Evolutionary conservation across 2,113 vertebrate species (phyloP), one percentile per base, ranked within the genome.

Genomic region (Labrus mixtus): DNA sequence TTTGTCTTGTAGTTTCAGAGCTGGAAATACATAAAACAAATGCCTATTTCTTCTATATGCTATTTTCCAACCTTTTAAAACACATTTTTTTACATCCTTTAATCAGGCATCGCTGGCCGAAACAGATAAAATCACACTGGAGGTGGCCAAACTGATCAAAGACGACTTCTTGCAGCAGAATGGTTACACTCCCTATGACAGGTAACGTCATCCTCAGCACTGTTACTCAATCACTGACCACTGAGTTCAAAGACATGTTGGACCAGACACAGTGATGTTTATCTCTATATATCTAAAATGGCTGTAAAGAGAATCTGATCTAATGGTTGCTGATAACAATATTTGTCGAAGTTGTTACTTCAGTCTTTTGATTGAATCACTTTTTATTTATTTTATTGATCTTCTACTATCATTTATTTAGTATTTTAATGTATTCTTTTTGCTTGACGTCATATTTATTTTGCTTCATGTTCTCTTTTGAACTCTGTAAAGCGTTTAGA

Each of bases 81-180:
- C 39, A 13, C 0, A 5, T 55, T 25, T 11, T 25, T 36, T 45
- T 12, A 15, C 12, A 5, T 22, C 9, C 25, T 54, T 33, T 43
- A 11, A 33, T 80, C 86, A 99, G 97, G 97, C 97, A 60, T 99
- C 98, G 15, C 92, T 99, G 91, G 98, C 98, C 89, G 98, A 99
- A 95, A 96, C 96, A 0, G 98, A 99, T 92, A 99, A 99, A 94
- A 99, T 99, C 81, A 99, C 98, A 9, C 87, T 99, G 89, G 98
- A 99, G 85, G 98, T 99, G 80, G 98, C 98, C 85, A 99, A 98
- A 90, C 94, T 99, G 87, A 94, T 99, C 82, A 99, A 99, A 91
- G 98, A 99, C 20, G 98, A 99, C 93, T 99, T 98, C 91, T 93
- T 99, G 87, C 98, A 99, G 83, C 98, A 99, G 92, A 99, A 99